Base-by-base conservation (phyloP, 2,797 vertebrate genomes). In the Neosalanx taihuensis region DNA sequence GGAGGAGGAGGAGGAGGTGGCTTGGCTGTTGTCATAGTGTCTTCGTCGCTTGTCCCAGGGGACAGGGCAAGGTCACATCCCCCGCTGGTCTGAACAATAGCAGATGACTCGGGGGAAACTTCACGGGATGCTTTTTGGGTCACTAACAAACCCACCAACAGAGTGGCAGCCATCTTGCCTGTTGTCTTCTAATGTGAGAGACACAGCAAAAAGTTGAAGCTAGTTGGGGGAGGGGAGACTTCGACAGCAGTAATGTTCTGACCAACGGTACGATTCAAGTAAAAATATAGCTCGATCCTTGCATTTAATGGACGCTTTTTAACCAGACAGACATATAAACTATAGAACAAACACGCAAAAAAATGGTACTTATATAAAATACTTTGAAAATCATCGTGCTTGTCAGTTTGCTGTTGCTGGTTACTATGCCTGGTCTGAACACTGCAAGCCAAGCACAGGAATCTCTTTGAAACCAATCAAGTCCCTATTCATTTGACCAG, bases 381-480 rank as follows among this genome's bases (percentile, higher is more conserved):
- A 12, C 41, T 12, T 46, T 46, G 37, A 2, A 9, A 46, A 1
- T 35, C 5, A 5, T 46, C 12, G 41, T 46, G 2, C 13, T 46
- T 46, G 41, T 46, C 41, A 13, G 41, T 10, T 46, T 46, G 41
- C 53, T 57, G 53, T 18, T 10, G 15, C 53, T 56, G 53, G 53
- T 57, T 57, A 57, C 53, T 18, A 18, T 18, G 53, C 53, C 53
- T 20, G 53, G 53, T 20, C 79, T 79, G 76, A 78, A 78, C 64
- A 69, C 73, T 15, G 71, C 76, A 73, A 70, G 76, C 76, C 73
- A 69, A 74, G 72, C 66, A 71, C 70, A 83, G 78, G 78, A 83
- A 83, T 83, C 70, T 76, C 72, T 83, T 83, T 80, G 70, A 81
- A 72, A 56, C 35, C 72, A 76, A 71, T 80, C 76, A 78, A 76